phyloP scores from a whole-genome alignment of 2,113 vertebrate species.

The Chlamydotis undulata region DNA sequence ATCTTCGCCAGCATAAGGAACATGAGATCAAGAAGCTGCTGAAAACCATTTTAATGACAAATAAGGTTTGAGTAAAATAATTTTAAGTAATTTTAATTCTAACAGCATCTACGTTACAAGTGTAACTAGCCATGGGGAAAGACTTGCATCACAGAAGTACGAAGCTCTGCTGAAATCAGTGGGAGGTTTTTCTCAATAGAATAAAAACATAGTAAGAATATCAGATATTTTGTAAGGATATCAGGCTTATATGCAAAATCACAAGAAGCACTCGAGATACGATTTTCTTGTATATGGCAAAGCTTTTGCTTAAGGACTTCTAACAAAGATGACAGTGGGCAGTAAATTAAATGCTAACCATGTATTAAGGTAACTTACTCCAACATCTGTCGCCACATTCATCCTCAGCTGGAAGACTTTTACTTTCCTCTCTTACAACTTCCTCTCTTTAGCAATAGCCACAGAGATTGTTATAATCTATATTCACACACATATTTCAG shows the following conservation, averaged over 20 bases:
- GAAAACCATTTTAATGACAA: neutral
- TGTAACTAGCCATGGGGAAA: neutral
- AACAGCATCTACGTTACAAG: neutral
- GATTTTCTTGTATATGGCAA: neutral
- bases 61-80: neutral
- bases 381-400: neutral
- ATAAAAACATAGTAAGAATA: neutral
- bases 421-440: neutral
- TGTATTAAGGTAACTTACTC: neutral
- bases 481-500: neutral
- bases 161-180: neutral
- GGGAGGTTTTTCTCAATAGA: neutral
- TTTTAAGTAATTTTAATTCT: neutral
- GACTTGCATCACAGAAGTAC: neutral
- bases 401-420: slow-evolving; percentile 14
- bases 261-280: neutral
- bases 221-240: neutral
- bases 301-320: neutral
- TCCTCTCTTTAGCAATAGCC: neutral
- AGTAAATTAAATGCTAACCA: neutral
- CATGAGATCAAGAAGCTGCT: neutral
- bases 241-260: neutral
- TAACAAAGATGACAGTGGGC: neutral
- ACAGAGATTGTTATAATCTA: neutral
- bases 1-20: neutral